A percentile compares a stretch with the other conserved stretches of the same genome.
Conservation (phyloP, 2,888 invertebrate genomes). For the Epistrophella euchroma region DNA sequence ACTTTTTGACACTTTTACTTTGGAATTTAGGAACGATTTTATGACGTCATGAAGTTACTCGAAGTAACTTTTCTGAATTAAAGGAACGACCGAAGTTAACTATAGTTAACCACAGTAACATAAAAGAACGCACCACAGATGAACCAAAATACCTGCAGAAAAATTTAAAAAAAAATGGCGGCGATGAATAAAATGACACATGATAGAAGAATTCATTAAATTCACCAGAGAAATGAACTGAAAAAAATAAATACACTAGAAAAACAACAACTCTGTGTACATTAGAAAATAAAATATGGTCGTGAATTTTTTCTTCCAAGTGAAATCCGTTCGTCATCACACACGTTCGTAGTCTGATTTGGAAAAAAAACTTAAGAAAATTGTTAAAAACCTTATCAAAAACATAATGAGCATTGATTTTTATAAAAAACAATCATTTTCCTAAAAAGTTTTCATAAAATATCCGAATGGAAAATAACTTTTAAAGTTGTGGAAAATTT, state of each 20-base stretch:
- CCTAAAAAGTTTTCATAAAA: constrained; percentile 27
- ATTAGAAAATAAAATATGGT: constrained; percentile 72
- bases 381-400: constrained; percentile 9
- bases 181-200: constrained; percentile 42
- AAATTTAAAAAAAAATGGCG: neutral
- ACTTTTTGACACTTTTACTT: too few relatives aligned
- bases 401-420: constrained; percentile 45
- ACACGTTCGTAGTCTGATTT: constrained; percentile 48
- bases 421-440: constrained; percentile 17
- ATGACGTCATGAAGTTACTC: too few relatives aligned
- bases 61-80: too few relatives aligned
- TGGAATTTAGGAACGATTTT: too few relatives aligned
- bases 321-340: constrained; percentile 68
- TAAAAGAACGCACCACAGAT: neutral
- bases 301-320: constrained; percentile 67
- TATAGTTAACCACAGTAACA: too few relatives aligned
- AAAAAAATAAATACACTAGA: constrained; percentile 20
- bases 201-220: constrained; percentile 15
- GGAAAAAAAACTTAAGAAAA: constrained; percentile 52
- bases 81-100: too few relatives aligned
- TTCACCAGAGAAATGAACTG: constrained; percentile 51
- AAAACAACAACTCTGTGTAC: constrained; percentile 72
- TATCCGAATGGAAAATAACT: constrained; percentile 9
- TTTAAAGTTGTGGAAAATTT: constrained; percentile 68
- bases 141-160: neutral